Conservation (phyloP, 2,888 invertebrate species). For the Agrotis segetum region DNA sequence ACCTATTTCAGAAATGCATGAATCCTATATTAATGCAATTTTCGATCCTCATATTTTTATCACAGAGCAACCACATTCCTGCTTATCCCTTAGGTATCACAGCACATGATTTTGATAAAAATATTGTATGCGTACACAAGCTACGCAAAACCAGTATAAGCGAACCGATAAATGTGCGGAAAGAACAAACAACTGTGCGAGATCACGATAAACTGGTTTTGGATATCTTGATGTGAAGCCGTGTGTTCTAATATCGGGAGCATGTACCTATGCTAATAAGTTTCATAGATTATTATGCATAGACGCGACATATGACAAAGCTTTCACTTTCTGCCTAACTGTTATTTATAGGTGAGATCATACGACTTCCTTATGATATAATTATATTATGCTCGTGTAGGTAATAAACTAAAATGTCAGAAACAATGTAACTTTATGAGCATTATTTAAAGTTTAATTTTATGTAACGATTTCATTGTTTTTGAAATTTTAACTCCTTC, state of each 20-base stretch:
- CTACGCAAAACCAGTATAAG: too few relatives aligned
- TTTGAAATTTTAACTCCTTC: neutral
- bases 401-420: neutral
- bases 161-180: too few relatives aligned
- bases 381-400: constrained; percentile 10
- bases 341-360: constrained; percentile 33
- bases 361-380: constrained; percentile 29
- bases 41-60: constrained; percentile 1
- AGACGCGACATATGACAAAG: constrained; percentile 31
- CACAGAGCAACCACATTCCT: constrained; percentile 10
- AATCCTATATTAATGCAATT: constrained; percentile 13
- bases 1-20: neutral
- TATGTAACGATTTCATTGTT: neutral
- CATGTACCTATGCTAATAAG: constrained; percentile 43
- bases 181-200: too few relatives aligned
- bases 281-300: constrained; percentile 34
- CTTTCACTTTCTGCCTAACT: constrained; percentile 44
- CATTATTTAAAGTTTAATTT: constrained; percentile 5
- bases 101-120: constrained; percentile 30
- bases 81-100: constrained; percentile 16
- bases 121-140: constrained; percentile 14
- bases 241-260: constrained; percentile 3
- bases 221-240: too few relatives aligned
- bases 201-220: too few relatives aligned
- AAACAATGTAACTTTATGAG: neutral